phyloP scores from a whole-genome alignment of 1,140 invertebrate species.

The Trissolcus basalis region DNA sequence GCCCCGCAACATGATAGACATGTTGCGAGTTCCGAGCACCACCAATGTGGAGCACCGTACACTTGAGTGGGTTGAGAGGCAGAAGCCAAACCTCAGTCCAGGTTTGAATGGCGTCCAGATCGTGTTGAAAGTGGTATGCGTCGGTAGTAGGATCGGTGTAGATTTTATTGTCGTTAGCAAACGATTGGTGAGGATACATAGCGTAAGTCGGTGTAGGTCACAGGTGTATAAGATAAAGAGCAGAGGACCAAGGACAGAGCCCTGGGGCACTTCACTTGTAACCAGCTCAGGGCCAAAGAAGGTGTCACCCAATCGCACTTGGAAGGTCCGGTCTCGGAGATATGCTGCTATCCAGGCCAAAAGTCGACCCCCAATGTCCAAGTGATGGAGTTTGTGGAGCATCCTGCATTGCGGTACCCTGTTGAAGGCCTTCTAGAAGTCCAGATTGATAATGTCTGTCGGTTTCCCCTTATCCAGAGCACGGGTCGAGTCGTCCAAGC shows the following conservation, averaged over 20 bases:
- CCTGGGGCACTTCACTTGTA: constrained; percentile 8
- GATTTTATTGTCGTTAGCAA: constrained; percentile 1
- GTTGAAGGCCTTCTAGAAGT: constrained; percentile 9
- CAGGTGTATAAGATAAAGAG: constrained; percentile 3
- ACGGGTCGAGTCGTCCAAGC: neutral
- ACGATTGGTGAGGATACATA: neutral
- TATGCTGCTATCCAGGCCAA: neutral
- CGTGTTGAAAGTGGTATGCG: neutral
- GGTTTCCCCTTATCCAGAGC: neutral
- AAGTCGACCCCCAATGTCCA: constrained; percentile 2
- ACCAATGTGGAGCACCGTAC: neutral
- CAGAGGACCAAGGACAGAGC: constrained; percentile 5
- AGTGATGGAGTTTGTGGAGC: constrained; percentile 1
- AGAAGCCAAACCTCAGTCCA: neutral
- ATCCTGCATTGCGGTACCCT: constrained; percentile 1
- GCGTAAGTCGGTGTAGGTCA: neutral
- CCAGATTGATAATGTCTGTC: constrained; percentile 4
- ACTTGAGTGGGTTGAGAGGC: neutral
- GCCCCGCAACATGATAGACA: neutral
- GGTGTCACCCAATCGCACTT: neutral
- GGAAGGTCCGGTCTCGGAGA: neutral
- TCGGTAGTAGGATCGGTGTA: neutral
- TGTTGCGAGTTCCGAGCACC: neutral
- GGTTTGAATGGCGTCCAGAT: neutral
- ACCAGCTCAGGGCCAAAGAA: neutral